Conservation (phyloP, 1,140 invertebrate genomes). For the Hyles vespertilio region DNA sequence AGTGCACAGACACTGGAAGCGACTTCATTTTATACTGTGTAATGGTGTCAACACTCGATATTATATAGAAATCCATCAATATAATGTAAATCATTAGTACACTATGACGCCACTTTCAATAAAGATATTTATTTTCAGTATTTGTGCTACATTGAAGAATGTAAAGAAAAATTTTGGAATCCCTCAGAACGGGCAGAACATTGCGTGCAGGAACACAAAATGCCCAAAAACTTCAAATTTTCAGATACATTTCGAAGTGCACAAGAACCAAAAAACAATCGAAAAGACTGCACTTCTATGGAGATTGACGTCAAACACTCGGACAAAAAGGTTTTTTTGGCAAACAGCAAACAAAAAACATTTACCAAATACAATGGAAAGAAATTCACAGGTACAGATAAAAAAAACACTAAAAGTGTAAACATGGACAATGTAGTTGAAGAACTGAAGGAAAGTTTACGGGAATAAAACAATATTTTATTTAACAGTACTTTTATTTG, state of each 20-base stretch:
- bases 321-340: slow-evolving; percentile 21
- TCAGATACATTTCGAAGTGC: slow-evolving; percentile 22
- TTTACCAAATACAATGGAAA: slow-evolving; percentile 49
- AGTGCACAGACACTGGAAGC: no score
- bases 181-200: slow-evolving; percentile 77
- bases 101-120: no score
- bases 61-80: no score
- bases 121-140: slow-evolving; percentile 62
- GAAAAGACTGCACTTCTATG: slow-evolving; percentile 27
- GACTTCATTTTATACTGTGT: no score
- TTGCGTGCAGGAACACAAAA: slow-evolving; percentile 79
- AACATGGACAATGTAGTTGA: slow-evolving; percentile 51
- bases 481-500: neutral
- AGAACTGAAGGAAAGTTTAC: slow-evolving; percentile 60
- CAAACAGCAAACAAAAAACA: slow-evolving; percentile 50
- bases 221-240: slow-evolving; percentile 81
- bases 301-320: slow-evolving; percentile 29
- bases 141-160: slow-evolving; percentile 81
- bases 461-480: slow-evolving; percentile 21
- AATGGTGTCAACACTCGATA: no score
- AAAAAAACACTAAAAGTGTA: slow-evolving; percentile 24
- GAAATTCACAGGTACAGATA: slow-evolving; percentile 46
- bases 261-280: slow-evolving; percentile 33
- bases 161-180: slow-evolving; percentile 76
- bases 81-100: no score